These are phyloP conservation scores for Noturus placidus DNA, from an alignment of 2,113 vertebrate species.

Conservation along the genomic window DNA sequence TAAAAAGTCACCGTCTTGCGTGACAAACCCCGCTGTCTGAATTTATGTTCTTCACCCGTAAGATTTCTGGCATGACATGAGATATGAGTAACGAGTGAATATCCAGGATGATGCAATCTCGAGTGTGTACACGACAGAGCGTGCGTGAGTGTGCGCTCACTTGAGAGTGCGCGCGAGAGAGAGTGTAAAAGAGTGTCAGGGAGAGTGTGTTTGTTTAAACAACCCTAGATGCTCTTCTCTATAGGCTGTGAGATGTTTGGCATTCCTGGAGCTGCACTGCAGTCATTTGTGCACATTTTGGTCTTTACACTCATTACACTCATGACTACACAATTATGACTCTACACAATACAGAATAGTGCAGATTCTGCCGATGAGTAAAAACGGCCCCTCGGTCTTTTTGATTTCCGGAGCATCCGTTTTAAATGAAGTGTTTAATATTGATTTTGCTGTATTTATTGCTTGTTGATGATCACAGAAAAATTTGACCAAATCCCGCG, in stretches of 20 bases:
- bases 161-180: no score
- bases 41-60: not conserved
- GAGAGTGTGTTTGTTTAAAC: conserved; percentile 17
- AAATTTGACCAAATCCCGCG: not conserved
- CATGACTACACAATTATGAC: not conserved
- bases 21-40: not conserved
- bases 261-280: conserved; percentile 49
- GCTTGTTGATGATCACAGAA: not conserved
- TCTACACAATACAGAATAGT: not conserved
- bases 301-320: not conserved
- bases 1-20: not conserved
- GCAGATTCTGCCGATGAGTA: not conserved
- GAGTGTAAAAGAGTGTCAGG: no score
- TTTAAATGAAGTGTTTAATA: not conserved
- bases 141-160: no score
- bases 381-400: not conserved
- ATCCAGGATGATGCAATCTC: not conserved
- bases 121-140: no score
- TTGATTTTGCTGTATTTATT: not conserved
- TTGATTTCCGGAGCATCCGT: not conserved
- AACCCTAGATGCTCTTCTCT: conserved; percentile 22
- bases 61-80: not conserved
- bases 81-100: not conserved
- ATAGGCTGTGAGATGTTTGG: conserved; percentile 48
- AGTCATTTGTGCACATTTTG: not conserved